phyloP scores from a whole-genome alignment of 1,140 invertebrate genomes.

The Drosophila pachea region DNA sequence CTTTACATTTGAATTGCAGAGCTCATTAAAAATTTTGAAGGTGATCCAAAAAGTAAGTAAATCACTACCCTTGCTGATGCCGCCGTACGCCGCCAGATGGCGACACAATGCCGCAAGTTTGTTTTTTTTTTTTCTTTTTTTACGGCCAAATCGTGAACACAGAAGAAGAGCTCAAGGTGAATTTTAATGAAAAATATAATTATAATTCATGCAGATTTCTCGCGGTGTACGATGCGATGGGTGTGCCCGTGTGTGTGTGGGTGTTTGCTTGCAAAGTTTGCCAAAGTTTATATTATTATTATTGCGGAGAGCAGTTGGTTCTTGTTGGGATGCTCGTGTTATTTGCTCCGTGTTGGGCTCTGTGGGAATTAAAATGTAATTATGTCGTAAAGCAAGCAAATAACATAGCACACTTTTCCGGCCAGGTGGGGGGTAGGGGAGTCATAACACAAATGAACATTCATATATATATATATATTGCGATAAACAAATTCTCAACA shows the following conservation, averaged over 20 bases:
- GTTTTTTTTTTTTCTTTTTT: too few relatives aligned
- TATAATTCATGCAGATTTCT: conserved; percentile 73
- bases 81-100: conserved; percentile 3
- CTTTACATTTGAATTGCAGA: conserved; percentile 55
- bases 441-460: conserved; percentile 35
- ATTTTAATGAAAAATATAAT: conserved; percentile 77
- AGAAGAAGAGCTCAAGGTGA: conserved; percentile 65
- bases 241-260: not conserved
- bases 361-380: conserved; percentile 71
- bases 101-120: conserved; percentile 42
- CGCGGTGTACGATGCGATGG: not conserved
- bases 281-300: conserved; percentile 61
- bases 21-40: conserved; percentile 64
- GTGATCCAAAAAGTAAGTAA: conserved; percentile 59
- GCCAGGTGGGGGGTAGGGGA: conserved; percentile 17
- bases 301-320: conserved; percentile 37
- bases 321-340: conserved; percentile 38
- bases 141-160: conserved; percentile 39
- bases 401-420: conserved; percentile 57
- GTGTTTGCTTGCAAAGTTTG: conserved; percentile 56
- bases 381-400: conserved; percentile 59
- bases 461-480: too few relatives aligned
- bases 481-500: conserved; percentile 26
- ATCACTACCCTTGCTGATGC: conserved; percentile 6
- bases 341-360: conserved; percentile 53